Percentiles rank a stretch among this genome's conserved stretches.
These are phyloP conservation scores for Acanthosepion lycidas DNA, from an alignment of 2,888 invertebrate genomes.

Conservation along the genomic window DNA sequence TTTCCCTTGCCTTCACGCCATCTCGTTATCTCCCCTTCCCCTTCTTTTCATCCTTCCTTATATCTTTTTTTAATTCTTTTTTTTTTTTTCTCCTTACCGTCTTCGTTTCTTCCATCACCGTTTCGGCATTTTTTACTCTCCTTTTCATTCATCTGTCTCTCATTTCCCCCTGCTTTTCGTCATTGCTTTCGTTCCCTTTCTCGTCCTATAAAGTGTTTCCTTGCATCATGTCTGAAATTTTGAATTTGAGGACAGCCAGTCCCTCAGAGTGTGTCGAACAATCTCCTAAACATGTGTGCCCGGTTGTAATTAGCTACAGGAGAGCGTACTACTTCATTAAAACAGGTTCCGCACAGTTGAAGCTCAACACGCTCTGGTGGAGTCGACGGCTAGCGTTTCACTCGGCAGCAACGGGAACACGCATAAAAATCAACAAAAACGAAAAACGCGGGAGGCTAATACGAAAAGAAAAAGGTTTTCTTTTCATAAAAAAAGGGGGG, in stretches of 20 bases:
- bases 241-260: constrained; percentile 13
- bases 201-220: not conserved
- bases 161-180: not conserved
- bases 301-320: not conserved
- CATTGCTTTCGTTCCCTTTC: not conserved
- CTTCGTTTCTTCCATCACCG: not conserved
- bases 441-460: not conserved
- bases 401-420: not conserved
- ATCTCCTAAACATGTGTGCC: constrained; percentile 18
- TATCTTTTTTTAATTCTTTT: too few species aligned
- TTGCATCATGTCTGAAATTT: not conserved
- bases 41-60: too few species aligned
- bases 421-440: not conserved
- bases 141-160: not conserved
- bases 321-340: not conserved
- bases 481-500: not conserved
- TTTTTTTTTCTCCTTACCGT: not conserved
- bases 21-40: not conserved
- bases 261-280: not conserved
- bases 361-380: not conserved
- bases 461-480: not conserved
- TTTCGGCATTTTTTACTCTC: not conserved
- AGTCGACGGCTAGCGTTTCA: not conserved
- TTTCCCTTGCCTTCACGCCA: not conserved
- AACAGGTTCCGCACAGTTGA: constrained; percentile 20